phyloP scores from a whole-genome alignment of 2,888 invertebrate genomes.

The Crioceris asparagi region DNA sequence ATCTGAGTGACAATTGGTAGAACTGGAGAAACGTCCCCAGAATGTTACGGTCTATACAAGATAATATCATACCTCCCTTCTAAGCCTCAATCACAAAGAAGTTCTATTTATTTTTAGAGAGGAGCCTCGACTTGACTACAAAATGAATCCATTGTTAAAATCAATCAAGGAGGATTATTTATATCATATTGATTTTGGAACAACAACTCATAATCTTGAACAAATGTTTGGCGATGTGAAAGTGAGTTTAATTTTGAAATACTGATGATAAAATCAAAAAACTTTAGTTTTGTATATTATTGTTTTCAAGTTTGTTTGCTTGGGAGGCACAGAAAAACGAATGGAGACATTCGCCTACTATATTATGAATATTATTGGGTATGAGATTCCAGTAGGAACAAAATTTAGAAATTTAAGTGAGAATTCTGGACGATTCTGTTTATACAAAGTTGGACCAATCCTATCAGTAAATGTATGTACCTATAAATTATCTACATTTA shows the following conservation, averaged over 20 bases:
- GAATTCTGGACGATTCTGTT: not conserved
- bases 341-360: not conserved
- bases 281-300: not conserved
- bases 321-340: not conserved
- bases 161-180: not conserved
- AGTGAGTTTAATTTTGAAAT: too few relatives aligned
- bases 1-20: too few relatives aligned
- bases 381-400: not conserved
- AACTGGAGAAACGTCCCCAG: too few relatives aligned
- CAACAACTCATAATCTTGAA: not conserved
- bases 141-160: not conserved
- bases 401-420: not conserved
- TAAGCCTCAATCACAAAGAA: too few relatives aligned
- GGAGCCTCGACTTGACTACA: too few relatives aligned
- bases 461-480: not conserved
- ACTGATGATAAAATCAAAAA: too few relatives aligned
- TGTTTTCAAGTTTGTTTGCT: not conserved
- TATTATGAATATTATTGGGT: not conserved
- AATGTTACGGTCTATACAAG: too few relatives aligned
- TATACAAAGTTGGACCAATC: not conserved
- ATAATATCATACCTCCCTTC: too few relatives aligned
- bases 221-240: not conserved
- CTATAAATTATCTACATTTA: slow-evolving; percentile 1
- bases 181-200: not conserved
- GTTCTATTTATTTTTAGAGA: too few relatives aligned